A percentile compares a stretch with the other conserved stretches of the same genome.
Conservation (phyloP, 2,113 vertebrate species). For the Colossoma macropomum region DNA sequence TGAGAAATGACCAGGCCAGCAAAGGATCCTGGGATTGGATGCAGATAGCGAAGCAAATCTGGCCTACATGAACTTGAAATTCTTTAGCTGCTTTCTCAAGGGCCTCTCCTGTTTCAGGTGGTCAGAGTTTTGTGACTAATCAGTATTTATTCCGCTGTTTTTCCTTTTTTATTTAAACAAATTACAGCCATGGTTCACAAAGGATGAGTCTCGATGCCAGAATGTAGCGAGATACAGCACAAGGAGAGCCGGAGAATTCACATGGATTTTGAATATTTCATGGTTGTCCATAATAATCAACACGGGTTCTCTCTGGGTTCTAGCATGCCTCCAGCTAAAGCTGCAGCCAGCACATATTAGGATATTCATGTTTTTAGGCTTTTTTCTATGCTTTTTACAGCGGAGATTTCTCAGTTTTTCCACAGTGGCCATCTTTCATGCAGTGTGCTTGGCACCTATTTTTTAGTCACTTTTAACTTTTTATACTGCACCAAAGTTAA, state of each 20-base stretch:
- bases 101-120: constrained; percentile 17
- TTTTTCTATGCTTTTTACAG: not conserved
- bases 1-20: constrained; percentile 40
- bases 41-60: constrained; percentile 16
- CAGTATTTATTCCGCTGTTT: constrained; percentile 7
- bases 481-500: no score
- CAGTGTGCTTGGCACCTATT: not conserved
- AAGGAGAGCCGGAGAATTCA: constrained; percentile 1
- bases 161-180: not conserved
- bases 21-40: constrained; percentile 13
- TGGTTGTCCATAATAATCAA: constrained; percentile 17
- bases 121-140: constrained; percentile 27
- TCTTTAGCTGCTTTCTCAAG: constrained; percentile 6
- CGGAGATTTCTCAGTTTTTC: not conserved
- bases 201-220: not conserved
- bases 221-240: not conserved
- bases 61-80: not conserved
- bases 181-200: not conserved
- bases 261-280: constrained; percentile 27
- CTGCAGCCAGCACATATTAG: not conserved
- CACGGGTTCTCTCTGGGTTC: not conserved
- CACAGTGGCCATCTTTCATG: not conserved
- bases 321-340: not conserved
- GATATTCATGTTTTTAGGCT: not conserved
- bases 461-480: not conserved